Evolutionary conservation across 2,113 vertebrate species (phyloP).

Genomic region (Cyanoramphus novaezelandiae): DNA sequence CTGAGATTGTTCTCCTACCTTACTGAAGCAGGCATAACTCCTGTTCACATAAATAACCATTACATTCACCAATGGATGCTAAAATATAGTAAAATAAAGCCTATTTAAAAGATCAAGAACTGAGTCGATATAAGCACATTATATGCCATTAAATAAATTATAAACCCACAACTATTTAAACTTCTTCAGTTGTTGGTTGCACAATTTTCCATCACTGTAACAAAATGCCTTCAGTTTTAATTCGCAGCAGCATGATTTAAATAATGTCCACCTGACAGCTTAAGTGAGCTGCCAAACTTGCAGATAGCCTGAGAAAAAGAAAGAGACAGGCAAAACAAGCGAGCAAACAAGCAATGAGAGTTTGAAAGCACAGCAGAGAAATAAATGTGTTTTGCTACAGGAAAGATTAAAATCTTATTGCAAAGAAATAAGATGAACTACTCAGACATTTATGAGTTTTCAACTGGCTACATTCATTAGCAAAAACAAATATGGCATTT

Average conservation of each 20-base stretch:
- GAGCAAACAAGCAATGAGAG: neutral
- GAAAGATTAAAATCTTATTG: neutral
- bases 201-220: neutral
- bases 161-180: neutral
- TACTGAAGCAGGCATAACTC: neutral
- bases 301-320: neutral
- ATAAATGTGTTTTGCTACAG: neutral
- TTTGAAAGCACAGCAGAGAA: neutral
- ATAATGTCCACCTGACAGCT: neutral
- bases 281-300: neutral
- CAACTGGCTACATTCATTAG: neutral
- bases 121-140: neutral
- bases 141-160: neutral
- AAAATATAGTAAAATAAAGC: neutral
- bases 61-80: neutral
- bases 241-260: neutral
- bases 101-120: neutral
- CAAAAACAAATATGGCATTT: neutral
- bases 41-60: neutral
- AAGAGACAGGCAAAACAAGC: neutral
- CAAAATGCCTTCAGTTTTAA: neutral
- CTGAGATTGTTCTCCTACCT: neutral
- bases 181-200: neutral
- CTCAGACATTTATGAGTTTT: neutral
- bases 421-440: neutral